Conservation (phyloP, 2,888 invertebrate species). For the Cheilosia scutellata region DNA sequence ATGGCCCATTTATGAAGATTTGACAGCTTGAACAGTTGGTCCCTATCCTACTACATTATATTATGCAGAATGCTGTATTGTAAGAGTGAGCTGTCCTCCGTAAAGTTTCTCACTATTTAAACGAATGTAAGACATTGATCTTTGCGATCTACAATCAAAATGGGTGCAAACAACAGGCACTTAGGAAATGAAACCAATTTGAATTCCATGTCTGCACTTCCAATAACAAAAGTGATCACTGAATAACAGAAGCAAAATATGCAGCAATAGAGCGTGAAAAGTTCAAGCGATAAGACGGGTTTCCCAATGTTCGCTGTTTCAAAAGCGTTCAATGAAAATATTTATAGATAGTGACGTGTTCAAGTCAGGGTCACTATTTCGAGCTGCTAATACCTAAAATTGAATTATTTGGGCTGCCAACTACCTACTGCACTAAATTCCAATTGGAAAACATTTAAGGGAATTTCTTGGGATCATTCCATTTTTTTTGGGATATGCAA, state of each 20-base stretch:
- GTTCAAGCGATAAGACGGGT: conserved; percentile 34
- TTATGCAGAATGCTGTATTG: too few species aligned
- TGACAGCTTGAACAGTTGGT: too few species aligned
- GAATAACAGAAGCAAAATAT: neutral
- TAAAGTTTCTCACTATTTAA: too few species aligned
- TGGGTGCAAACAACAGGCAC: neutral
- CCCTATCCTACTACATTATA: too few species aligned
- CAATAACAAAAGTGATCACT: neutral
- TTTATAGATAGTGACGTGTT: conserved; percentile 52
- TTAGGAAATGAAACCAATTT: neutral
- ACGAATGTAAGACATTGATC: too few species aligned
- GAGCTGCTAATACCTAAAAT: neutral
- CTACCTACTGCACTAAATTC: too few species aligned
- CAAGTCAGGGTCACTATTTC: conserved; percentile 29
- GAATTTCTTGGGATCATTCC: too few species aligned
- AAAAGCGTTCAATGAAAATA: neutral
- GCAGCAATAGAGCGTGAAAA: conserved; percentile 25
- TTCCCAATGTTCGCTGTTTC: conserved; percentile 10
- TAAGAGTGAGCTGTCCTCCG: too few species aligned
- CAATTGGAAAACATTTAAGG: too few species aligned
- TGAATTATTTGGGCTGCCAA: too few species aligned
- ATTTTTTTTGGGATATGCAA: neutral
- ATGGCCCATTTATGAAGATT: too few species aligned
- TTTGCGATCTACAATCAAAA: neutral
- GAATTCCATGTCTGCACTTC: neutral